Conservation (phyloP, 2,888 invertebrate genomes). For the Caenorhabditis panamensis region DNA sequence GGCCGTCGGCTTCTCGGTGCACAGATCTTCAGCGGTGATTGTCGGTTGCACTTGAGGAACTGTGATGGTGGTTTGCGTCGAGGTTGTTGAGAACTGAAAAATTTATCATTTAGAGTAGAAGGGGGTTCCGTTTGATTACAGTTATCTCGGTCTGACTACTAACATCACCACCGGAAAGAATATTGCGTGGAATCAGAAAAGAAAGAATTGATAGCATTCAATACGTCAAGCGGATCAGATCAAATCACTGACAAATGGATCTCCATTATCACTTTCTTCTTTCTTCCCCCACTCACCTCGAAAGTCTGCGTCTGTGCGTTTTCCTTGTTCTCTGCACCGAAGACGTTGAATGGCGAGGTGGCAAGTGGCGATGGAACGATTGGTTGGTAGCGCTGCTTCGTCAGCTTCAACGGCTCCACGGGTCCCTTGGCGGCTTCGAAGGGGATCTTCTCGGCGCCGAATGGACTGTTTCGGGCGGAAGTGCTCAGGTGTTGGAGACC, state of each 20-base stretch:
- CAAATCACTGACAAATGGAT: background rate
- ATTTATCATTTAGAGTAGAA: background rate
- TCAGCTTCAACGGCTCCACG: constrained; percentile 38
- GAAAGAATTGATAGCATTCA: constrained; percentile 21
- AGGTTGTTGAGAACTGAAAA: constrained; percentile 16
- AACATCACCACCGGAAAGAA: no score
- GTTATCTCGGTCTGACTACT: background rate
- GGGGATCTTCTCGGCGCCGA: constrained; percentile 21
- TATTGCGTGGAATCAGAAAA: background rate
- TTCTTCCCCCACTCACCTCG: constrained; percentile 37
- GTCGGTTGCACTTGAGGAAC: constrained; percentile 18
- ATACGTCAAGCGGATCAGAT: constrained; percentile 1
- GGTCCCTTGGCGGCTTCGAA: constrained; percentile 17
- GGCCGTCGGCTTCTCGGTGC: constrained; percentile 29
- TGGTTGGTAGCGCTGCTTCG: constrained; percentile 30
- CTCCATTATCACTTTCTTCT: constrained; percentile 1
- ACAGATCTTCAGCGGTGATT: constrained; percentile 33
- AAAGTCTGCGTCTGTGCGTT: constrained; percentile 51
- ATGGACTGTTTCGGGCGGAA: constrained; percentile 60
- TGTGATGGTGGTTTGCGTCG: constrained; percentile 39
- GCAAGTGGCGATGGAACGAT: constrained; percentile 47
- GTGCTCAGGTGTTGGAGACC: constrained; percentile 49
- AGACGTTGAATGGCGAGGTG: constrained; percentile 28
- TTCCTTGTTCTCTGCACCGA: constrained; percentile 21
- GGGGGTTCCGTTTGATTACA: background rate